A percentile compares a stretch with the other conserved stretches of the same genome.
phyloP scores from a whole-genome alignment of 2,888 invertebrate species.

The Glaucopsyche alexis region DNA sequence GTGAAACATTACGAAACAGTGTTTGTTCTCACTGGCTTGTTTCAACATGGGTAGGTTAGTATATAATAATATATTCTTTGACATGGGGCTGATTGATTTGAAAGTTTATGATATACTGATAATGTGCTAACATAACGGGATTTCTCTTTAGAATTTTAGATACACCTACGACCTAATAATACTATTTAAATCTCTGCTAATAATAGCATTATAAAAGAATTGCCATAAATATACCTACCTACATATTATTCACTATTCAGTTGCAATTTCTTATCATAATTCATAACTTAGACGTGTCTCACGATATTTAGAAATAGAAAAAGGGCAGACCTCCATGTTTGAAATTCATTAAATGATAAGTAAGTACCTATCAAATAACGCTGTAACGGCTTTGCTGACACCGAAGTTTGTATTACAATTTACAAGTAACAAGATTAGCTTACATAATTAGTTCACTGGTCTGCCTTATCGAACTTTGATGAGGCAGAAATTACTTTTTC shows the following conservation, averaged over 20 bases:
- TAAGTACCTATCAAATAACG: not conserved
- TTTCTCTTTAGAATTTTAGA: not conserved
- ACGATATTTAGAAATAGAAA: not conserved
- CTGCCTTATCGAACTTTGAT: not conserved
- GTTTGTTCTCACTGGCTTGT: not conserved
- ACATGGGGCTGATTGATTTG: not conserved
- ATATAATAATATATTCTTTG: no score
- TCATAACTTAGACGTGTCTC: no score
- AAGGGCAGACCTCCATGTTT: not conserved
- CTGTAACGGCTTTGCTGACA: not conserved
- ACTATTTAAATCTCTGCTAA: no score
- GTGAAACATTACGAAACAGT: not conserved
- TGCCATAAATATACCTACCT: no score
- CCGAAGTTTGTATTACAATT: not conserved
- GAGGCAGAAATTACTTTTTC: not conserved
- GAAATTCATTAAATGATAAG: not conserved
- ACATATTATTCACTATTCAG: no score
- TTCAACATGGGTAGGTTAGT: not conserved
- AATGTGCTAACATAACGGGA: not conserved
- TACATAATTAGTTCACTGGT: not conserved
- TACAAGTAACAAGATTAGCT: not conserved
- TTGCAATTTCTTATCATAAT: no score
- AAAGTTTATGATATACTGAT: not conserved
- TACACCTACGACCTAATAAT: not conserved
- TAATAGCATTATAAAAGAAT: no score